Evolutionary conservation across 2,888 invertebrate species (phyloP), one percentile per base, ranked within the genome.

Genomic region (Cheilosia impressa): DNA sequence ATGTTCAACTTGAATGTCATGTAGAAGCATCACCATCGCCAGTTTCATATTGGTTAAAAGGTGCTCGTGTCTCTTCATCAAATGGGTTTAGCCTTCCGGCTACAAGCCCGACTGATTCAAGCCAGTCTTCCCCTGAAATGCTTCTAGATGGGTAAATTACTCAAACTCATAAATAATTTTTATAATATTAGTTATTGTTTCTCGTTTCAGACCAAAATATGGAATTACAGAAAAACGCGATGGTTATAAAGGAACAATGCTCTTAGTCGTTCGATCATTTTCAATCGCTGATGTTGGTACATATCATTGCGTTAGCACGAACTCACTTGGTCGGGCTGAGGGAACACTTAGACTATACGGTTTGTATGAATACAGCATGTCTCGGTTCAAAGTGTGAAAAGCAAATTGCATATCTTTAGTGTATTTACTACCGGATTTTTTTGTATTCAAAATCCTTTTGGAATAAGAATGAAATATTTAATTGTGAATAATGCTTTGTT

Each of bases 1-100:
- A 97, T 91, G 97, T 98, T 41, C 95, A 96, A 88, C 93, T 98
- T 55, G 96, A 97, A 91, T 98, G 98, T 91, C 95, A 96, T 92
- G 97, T 97, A 68, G 97, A 98, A 90, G 97, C 97, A 1, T 97
- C 96, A 90, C 97, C 97, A 19, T 91, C 92, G 9, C 92, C 92
- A 9, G 92, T 92, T 27, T 92, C 92, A 72, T 92, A 92, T 88
- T 92, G 92, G 92, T 88, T 92, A 5, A 92, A 92, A 88, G 92
- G 92, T 6, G 91, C 91, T 0, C 90, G 92, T 41, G 90, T 91
- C 13, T 89, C 92, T n/a, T 57, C 79, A 15, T 69, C 88, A 6
- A 92, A 89, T 83, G 91, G 91, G 9, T 91, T 91, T 81, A 87
- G 90, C 53, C 89, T 90, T 65, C 87, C 90, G 2, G 90, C 91